Conservation (phyloP, 1,140 invertebrate species). For the Drosophila varians region DNA sequence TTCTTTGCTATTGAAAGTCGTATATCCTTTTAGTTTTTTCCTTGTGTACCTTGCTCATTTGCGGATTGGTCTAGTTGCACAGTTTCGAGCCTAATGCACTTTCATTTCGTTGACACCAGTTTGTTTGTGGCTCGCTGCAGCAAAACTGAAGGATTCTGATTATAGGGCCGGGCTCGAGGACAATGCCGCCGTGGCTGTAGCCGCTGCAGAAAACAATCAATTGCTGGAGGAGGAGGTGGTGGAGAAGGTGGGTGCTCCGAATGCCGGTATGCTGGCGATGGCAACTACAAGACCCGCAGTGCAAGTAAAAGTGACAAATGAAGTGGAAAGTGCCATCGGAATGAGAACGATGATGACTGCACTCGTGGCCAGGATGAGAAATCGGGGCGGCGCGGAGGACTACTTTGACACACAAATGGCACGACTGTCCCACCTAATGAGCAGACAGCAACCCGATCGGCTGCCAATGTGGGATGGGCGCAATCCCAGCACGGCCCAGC, state of each 20-base stretch:
- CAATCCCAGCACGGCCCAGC: slow-evolving; percentile 39
- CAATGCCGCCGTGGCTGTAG: slow-evolving; percentile 17
- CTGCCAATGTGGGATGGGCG: slow-evolving; percentile 59
- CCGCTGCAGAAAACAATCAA: slow-evolving; percentile 67
- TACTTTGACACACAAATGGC: slow-evolving; percentile 58
- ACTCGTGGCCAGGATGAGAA: slow-evolving; percentile 7
- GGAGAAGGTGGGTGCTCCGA: no score
- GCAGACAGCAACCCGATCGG: slow-evolving; percentile 20
- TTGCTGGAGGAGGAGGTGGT: slow-evolving; percentile 39
- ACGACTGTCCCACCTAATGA: slow-evolving; percentile 42
- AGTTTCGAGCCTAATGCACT: slow-evolving; percentile 64
- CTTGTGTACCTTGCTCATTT: slow-evolving; percentile 23
- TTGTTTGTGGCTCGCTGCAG: slow-evolving; percentile 74
- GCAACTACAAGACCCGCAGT: slow-evolving; percentile 55
- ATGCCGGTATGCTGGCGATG: background rate
- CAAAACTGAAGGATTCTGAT: slow-evolving; percentile 58
- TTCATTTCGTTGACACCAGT: slow-evolving; percentile 60
- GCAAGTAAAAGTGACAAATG: slow-evolving; percentile 82
- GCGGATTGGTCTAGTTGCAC: slow-evolving; percentile 45
- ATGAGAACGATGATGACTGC: slow-evolving; percentile 39
- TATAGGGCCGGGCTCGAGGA: slow-evolving; percentile 42
- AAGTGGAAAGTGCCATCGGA: slow-evolving; percentile 72
- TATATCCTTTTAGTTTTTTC: background rate
- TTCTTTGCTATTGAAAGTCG: background rate
- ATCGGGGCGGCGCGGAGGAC: slow-evolving; percentile 26